Conservation (phyloP, 2,888 invertebrate species). For the Archips xylosteana region DNA sequence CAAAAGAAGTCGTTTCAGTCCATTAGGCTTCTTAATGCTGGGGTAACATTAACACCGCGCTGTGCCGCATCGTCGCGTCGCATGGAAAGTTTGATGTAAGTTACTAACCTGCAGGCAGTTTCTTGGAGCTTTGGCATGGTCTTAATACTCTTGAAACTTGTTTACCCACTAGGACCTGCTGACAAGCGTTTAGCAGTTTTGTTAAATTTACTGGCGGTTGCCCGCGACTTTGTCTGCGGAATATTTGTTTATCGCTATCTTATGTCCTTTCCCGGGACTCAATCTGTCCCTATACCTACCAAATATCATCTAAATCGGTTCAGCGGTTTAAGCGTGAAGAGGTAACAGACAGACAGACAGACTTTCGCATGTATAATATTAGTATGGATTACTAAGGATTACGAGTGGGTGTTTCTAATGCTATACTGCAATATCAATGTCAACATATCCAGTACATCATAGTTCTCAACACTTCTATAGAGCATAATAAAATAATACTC, state of each 20-base stretch:
- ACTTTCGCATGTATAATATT: no score
- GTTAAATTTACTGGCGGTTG: background rate
- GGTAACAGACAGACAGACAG: no score
- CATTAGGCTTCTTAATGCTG: constrained; percentile 19
- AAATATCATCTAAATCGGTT: no score
- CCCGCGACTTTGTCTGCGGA: background rate
- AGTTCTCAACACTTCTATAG: no score
- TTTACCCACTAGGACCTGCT: background rate
- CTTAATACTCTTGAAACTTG: background rate
- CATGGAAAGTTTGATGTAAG: background rate
- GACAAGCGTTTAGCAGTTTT: background rate
- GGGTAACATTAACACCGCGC: background rate
- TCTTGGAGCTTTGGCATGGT: background rate
- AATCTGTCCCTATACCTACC: no score
- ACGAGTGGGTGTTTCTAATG: no score
- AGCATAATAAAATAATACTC: no score
- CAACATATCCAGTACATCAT: no score
- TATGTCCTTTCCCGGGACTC: no score
- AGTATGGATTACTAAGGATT: no score
- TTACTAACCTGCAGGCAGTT: background rate
- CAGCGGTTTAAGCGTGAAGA: no score
- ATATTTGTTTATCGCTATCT: background rate
- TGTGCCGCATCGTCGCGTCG: background rate
- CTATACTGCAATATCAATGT: no score
- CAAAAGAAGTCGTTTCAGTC: constrained; percentile 32